Evolutionary conservation across 2,113 vertebrate species (phyloP).

Genomic region (Archilochus colubris): DNA sequence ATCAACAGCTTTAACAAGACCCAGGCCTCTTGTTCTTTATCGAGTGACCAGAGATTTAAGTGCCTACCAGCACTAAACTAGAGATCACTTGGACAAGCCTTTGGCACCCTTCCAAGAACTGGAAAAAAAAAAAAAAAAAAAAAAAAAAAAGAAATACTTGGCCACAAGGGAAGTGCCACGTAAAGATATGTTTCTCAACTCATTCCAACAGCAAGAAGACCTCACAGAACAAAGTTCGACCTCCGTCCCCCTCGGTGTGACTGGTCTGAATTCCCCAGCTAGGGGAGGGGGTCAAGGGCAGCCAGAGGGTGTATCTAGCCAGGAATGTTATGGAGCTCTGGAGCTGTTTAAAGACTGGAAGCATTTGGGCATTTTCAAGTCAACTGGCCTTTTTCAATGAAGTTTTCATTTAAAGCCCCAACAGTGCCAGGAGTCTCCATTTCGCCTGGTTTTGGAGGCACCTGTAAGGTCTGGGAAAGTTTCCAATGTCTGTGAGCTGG

Average conservation of each 20-base stretch:
- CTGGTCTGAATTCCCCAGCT: background rate
- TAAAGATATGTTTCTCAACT: conserved; percentile 32
- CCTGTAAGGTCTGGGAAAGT: conserved; percentile 62
- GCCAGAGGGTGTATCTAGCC: conserved; percentile 39
- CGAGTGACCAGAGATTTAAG: conserved; percentile 59
- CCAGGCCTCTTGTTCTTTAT: conserved; percentile 59
- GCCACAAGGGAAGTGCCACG: conserved; percentile 39
- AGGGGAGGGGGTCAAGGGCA: background rate
- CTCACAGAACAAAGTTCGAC: background rate
- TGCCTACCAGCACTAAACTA: conserved; percentile 52
- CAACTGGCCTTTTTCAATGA: conserved; percentile 53
- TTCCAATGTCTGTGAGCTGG: conserved; percentile 59
- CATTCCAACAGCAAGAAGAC: conserved; percentile 48
- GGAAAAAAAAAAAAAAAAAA: conserved; percentile 44
- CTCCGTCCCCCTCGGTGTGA: background rate
- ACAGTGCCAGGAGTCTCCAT: conserved; percentile 65
- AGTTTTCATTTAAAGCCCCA: conserved; percentile 60
- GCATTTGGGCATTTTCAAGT: conserved; percentile 61
- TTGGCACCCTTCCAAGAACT: conserved; percentile 64
- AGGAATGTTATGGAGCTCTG: conserved; percentile 63
- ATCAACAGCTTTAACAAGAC: conserved; percentile 70
- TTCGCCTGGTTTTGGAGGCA: conserved; percentile 52
- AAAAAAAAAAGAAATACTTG: conserved; percentile 48
- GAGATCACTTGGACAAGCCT: conserved; percentile 63
- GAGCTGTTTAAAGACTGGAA: conserved; percentile 60